Base-by-base conservation (phyloP, 2,888 invertebrate species). In the Harmothoe impar region DNA sequence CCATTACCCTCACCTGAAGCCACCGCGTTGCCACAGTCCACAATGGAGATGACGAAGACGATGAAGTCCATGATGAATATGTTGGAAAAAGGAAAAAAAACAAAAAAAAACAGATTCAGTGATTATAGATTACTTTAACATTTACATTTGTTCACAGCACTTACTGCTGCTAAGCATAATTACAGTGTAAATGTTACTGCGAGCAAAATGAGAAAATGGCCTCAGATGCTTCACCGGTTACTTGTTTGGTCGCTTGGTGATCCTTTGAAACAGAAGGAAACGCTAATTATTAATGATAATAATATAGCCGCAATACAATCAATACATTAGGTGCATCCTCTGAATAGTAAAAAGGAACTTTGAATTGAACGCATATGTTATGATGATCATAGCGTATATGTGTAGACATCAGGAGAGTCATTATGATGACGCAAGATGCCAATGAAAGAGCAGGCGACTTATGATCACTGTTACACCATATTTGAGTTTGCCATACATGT, bases 251-350 rank as follows among this genome's bases (percentile, higher is more conserved):
- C n/a, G 72, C 25, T 72, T 25, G 31, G 29, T 72, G 72, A 72
- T 29, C 72, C 72, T 29, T 72, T 72, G n/a, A 72, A 72, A 72
- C 72, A 72, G 72, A 72, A 72, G 5, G 72, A 72, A 72, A 72
- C 0, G 72, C 72, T 72, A 29, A 72, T 72, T 25, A 25, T 72
- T 72, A 72, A 72, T 72, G 72, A 72, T 25, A 25, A n/a, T 72
- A 72, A 72, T 72, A 25, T n/a, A 72, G 72, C 72, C 5, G 72
- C 72, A 72, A 29, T n/a, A 25, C 72, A 72, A 25, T 72, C n/a
- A 72, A 29, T 7, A 72, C 15, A 72, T 72, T 72, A 72, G 72
- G 25, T 72, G 29, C 25, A 10, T 72, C 62, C 31, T 72, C 25
- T 72, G 72, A 5, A 72, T 25, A 29, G 72, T 15, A 72, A 25